Base-by-base conservation (phyloP, 2,888 invertebrate genomes). In the Eupithecia exiguata region DNA sequence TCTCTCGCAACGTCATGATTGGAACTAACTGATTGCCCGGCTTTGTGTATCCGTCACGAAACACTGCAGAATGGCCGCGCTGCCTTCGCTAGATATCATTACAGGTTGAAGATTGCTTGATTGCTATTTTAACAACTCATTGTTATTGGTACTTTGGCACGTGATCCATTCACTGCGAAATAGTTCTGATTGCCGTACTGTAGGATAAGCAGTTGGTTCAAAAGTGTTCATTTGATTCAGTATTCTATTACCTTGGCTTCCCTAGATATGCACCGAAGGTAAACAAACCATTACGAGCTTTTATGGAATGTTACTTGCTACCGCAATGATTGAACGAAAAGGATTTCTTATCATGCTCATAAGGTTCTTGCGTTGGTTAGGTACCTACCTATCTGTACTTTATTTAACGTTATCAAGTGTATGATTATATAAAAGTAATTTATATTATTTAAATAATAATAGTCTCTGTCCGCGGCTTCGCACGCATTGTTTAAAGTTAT, bases 111-210 rank as follows among this genome's bases (percentile, higher is more conserved):
- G 89, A 89, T 87, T 88, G 91, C 87, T 89, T 87, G 86, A 87
- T 89, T 86, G 87, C 87, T 82, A 87, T 89, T 91, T 89, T 91
- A 89, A 90, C 86, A 85, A 85, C 86, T 88, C 84, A 88, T 88
- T 89, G 89, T 89, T 86, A 79, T 76, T 75, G 77, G 80, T 79
- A 76, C 77, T 77, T 75, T 67, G 79, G 77, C 84, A 84, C 84
- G 86, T 84, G 85, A 83, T 81, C 75, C 74, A 71, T 66, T 68
- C 25, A 62, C 61, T 67, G 73, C 69, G 66, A 75, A 75, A 73
- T 75, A 68, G 36, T 40, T 30, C 53, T 38, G 68, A 18, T 36
- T 18, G 49, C 35, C 49, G 49, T 53, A 9, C 21, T 70, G 67
- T 63, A 63, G 46, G 10, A 30, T 61, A 46, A 65, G 58, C 36